phyloP scores from a whole-genome alignment of 2,888 invertebrate species.

The Sialis fuliginosa region DNA sequence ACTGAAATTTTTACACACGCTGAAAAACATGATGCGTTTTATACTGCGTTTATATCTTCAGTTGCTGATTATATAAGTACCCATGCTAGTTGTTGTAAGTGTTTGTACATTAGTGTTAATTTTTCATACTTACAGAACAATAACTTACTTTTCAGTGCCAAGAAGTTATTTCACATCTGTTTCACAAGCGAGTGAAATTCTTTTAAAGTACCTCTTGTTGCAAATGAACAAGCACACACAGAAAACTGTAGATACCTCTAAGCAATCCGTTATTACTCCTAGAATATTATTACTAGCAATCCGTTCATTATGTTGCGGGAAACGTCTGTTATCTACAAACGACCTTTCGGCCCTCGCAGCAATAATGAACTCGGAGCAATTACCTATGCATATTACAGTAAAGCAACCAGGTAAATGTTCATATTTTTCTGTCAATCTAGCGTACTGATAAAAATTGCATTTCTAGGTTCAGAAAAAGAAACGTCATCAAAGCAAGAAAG shows the following conservation, averaged over 20 bases:
- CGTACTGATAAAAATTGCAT: slow-evolving; percentile 14
- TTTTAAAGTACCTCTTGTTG: slow-evolving; percentile 43
- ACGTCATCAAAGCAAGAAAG: slow-evolving; percentile 30
- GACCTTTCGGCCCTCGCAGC: slow-evolving; percentile 63
- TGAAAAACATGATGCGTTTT: slow-evolving; percentile 69
- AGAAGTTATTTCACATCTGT: slow-evolving; percentile 47
- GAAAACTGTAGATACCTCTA: slow-evolving; percentile 17
- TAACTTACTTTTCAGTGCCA: slow-evolving; percentile 31
- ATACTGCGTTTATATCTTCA: slow-evolving; percentile 71
- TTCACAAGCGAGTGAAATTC: slow-evolving; percentile 47
- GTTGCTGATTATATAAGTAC: slow-evolving; percentile 72
- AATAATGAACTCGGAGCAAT: slow-evolving; percentile 51
- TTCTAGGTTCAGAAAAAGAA: slow-evolving; percentile 31
- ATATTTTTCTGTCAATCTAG: slow-evolving; percentile 14
- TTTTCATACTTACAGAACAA: background rate
- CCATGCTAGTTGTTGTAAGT: slow-evolving; percentile 56
- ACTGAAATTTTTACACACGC: slow-evolving; percentile 70
- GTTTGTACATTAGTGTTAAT: background rate
- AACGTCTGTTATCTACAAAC: slow-evolving; percentile 48
- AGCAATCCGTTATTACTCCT: slow-evolving; percentile 15
- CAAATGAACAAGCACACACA: slow-evolving; percentile 21
- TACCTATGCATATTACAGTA: slow-evolving; percentile 31
- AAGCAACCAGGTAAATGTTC: slow-evolving; percentile 21
- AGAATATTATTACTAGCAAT: slow-evolving; percentile 46
- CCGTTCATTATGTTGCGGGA: slow-evolving; percentile 52